Base-by-base conservation (phyloP, 2,888 invertebrate genomes). In the Myathropa florea region DNA sequence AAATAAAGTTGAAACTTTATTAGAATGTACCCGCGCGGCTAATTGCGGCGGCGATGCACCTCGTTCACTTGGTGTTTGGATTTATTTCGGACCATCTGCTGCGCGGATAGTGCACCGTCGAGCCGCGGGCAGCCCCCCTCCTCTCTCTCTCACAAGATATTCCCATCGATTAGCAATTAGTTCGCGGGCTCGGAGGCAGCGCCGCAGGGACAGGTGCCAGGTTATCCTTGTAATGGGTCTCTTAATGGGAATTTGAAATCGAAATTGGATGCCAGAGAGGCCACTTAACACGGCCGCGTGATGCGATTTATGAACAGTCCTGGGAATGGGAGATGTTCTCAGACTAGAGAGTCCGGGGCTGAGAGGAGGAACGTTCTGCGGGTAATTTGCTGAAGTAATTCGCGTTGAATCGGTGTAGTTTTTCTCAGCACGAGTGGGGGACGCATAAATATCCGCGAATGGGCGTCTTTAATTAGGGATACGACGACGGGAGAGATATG, bases 1-100 rank as follows among this genome's bases (percentile, higher is more conserved):
- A 79, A 79, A 79, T 79, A 79, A 79, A 79, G 71, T 72, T 65
- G 72, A 39, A 30, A 46, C 71, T 79, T 79, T 79, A 79, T 79
- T 79, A 72, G 64, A 79, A 79, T 65, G 60, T 71, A 65, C 64
- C 39, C 33, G 72, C 59, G 65, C 70, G 60, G 59, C 79, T 79
- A 79, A 79, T 79, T 79, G 72, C 71, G 39, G 64, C 57, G 39
- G 55, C 70, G 53, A 60, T 46, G 67, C 60, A 68, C 24, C 68
- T 26, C 36, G 46, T 80, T 67, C 55, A 73, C 72, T 72, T 72
- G 67, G 72, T 67, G 73, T 67, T 80, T 80, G 55, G 55, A 80
- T 80, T 80, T 80, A 80, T 72, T 80, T 73, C 60, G 61, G 46
- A 67, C 67, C 71, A 78, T 71, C 30, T 28, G 59, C 64, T 28